phyloP scores from a whole-genome alignment of 1,140 invertebrate species.

The Orussus abietinus region DNA sequence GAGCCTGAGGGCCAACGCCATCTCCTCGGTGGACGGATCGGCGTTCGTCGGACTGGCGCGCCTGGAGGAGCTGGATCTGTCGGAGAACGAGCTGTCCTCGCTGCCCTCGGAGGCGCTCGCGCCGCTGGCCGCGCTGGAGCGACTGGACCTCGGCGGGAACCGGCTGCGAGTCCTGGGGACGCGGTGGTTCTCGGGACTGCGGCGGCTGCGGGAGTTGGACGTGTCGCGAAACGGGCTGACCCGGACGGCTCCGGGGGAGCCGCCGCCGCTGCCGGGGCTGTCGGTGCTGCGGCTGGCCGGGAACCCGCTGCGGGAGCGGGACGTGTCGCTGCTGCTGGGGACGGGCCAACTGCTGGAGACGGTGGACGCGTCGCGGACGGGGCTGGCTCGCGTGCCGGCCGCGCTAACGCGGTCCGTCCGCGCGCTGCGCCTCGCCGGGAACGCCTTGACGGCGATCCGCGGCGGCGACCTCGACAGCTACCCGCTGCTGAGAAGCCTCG shows the following conservation, averaged over 20 bases:
- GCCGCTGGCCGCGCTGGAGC: constrained; percentile 61
- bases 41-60: constrained; percentile 49
- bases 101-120: constrained; percentile 58
- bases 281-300: constrained; percentile 72
- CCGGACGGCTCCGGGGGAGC: constrained; percentile 65
- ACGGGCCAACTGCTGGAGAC: constrained; percentile 70
- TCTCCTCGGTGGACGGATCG: constrained; percentile 52
- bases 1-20: constrained; percentile 56
- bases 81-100: constrained; percentile 60
- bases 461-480: constrained; percentile 88
- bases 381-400: constrained; percentile 74
- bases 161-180: constrained; percentile 57
- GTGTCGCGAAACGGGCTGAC: constrained; percentile 73
- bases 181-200: constrained; percentile 61
- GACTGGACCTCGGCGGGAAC: constrained; percentile 70
- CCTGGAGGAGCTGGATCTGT: constrained; percentile 59
- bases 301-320: constrained; percentile 63
- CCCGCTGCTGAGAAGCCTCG: constrained; percentile 74
- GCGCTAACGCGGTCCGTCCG: constrained; percentile 80
- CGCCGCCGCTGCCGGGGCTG: constrained; percentile 71
- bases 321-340: constrained; percentile 62
- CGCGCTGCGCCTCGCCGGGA: constrained; percentile 73
- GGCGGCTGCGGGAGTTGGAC: constrained; percentile 71
- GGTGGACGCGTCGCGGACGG: constrained; percentile 77
- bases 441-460: constrained; percentile 68